These are phyloP conservation scores for Hydrolagus affinis DNA, from an alignment of 2,113 vertebrate species.

Conservation along the genomic window DNA sequence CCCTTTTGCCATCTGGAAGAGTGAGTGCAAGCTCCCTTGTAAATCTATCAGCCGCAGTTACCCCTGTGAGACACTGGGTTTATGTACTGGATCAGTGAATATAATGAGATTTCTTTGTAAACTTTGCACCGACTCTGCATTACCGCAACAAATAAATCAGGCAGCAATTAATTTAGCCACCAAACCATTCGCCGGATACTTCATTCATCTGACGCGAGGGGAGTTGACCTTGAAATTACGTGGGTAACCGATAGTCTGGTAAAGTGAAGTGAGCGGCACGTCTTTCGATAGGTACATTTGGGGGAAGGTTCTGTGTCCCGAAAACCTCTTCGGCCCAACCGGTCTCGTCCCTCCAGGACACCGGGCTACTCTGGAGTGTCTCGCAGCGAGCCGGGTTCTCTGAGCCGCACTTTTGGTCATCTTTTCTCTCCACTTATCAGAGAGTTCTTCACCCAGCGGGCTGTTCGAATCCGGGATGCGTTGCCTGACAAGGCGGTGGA, in stretches of 20 bases:
- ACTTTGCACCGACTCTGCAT: conserved; percentile 1
- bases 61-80: conserved; percentile 5
- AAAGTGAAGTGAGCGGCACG: conserved; percentile 2
- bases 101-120: conserved; percentile 24
- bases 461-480: too few species aligned
- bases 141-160: conserved; percentile 23
- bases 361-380: too few species aligned
- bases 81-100: conserved; percentile 12
- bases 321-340: too few species aligned
- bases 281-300: background rate
- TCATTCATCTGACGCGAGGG: background rate
- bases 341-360: too few species aligned
- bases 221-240: conserved; percentile 4
- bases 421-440: too few species aligned
- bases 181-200: background rate
- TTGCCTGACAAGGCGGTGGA: too few species aligned
- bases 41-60: background rate
- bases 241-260: conserved; percentile 3
- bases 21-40: background rate
- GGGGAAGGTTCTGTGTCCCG: too few species aligned
- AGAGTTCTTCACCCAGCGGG: too few species aligned
- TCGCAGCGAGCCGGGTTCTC: too few species aligned
- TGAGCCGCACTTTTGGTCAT: too few species aligned
- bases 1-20: background rate
- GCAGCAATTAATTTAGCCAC: conserved; percentile 11